Percentiles rank a stretch among this genome's conserved stretches.
These are phyloP conservation scores for Dendropsophus ebraccatus DNA, from an alignment of 2,113 vertebrate species.

Conservation along the genomic window DNA sequence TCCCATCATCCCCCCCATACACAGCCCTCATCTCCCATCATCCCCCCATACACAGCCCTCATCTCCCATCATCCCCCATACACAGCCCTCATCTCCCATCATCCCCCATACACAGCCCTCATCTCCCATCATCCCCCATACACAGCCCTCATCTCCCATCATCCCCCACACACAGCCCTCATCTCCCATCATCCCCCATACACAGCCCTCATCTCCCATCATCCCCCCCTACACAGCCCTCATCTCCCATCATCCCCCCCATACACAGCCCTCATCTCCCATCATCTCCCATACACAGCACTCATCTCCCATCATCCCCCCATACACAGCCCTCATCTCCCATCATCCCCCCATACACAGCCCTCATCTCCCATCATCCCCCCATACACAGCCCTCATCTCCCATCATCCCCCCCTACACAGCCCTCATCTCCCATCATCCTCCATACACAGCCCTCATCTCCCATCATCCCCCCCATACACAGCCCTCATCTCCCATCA, in stretches of 20 bases:
- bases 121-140: no score
- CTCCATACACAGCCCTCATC: not conserved
- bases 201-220: no score
- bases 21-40: no score
- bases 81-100: not conserved
- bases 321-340: not conserved
- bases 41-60: no score
- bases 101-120: not conserved
- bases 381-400: not conserved
- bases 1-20: not conserved
- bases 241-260: not conserved
- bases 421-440: not conserved
- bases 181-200: not conserved
- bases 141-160: not conserved
- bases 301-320: not conserved
- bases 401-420: accelerated
- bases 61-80: no score
- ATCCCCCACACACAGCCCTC: not conserved
- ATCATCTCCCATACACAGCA: not conserved
- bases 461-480: accelerated
- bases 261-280: not conserved
- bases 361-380: not conserved
- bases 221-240: not conserved
- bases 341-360: not conserved
- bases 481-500: not conserved